A percentile compares a stretch with the other conserved stretches of the same genome.
Evolutionary conservation across 2,113 vertebrate genomes (phyloP).

Genomic region (Ciconia stormi): DNA sequence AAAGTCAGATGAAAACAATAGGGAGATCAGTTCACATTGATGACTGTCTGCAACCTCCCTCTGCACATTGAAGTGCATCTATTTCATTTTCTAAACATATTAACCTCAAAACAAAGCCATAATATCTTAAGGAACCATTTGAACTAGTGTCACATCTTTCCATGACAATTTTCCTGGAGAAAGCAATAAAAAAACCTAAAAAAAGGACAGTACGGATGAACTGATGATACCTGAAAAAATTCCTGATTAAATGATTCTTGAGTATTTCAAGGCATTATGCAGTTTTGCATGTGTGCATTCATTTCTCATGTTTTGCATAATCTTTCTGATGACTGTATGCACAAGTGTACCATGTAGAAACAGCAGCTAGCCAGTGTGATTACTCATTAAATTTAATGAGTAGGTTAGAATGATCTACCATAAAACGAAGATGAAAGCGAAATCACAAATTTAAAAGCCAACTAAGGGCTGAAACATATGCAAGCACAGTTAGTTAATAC

Average conservation of each 20-base stretch:
- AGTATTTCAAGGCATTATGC: neutral
- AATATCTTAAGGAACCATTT: neutral
- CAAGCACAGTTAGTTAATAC: constrained; percentile 16
- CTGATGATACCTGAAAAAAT: neutral
- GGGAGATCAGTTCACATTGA: neutral
- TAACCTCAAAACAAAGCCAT: neutral
- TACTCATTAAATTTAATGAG: constrained; percentile 62
- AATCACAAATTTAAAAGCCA: constrained; percentile 36
- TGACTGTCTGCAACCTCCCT: neutral
- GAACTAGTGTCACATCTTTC: neutral
- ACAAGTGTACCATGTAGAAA: neutral
- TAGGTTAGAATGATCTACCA: constrained; percentile 46
- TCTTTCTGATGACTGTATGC: constrained; percentile 11
- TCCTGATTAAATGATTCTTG: neutral
- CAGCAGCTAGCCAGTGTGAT: constrained; percentile 9
- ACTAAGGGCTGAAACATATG: constrained; percentile 20
- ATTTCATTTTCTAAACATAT: neutral
- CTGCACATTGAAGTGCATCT: no score
- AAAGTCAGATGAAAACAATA: neutral
- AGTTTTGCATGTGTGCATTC: constrained; percentile 1
- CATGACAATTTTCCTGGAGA: neutral
- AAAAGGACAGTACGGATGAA: neutral
- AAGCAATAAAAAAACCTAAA: neutral
- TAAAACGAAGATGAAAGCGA: constrained; percentile 35
- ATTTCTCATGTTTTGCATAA: constrained; percentile 36